These are phyloP conservation scores for Paedocypris micromegethes DNA, from an alignment of 2,797 vertebrate species.

Conservation along the genomic window DNA sequence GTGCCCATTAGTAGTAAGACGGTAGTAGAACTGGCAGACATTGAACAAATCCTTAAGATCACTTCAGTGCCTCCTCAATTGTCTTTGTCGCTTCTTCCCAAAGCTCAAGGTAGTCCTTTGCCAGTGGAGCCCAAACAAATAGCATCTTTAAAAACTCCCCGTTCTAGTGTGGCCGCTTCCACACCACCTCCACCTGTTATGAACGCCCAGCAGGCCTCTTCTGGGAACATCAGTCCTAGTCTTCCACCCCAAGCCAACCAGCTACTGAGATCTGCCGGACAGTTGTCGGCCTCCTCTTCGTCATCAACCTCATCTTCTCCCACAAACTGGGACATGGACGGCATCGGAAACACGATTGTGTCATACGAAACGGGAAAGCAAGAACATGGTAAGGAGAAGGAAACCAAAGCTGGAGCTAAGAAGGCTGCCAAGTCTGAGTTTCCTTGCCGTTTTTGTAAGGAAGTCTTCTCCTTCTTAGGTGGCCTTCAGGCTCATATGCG, in stretches of 20 bases:
- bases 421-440: constrained; percentile 78
- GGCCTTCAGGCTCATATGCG: constrained; percentile 90
- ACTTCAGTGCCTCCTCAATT: constrained; percentile 79
- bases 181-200: constrained; percentile 84
- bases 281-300: constrained; percentile 62
- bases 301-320: constrained; percentile 58
- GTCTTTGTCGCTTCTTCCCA: constrained; percentile 73
- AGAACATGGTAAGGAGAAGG: constrained; percentile 71
- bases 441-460: constrained; percentile 89
- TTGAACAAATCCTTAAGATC: constrained; percentile 96
- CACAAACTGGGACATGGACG: constrained; percentile 54
- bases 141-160: constrained; percentile 84
- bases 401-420: constrained; percentile 65
- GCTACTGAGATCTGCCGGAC: constrained; percentile 71
- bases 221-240: constrained; percentile 87
- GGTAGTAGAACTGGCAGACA: constrained; percentile 84
- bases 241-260: constrained; percentile 77
- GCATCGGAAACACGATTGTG: constrained; percentile 27
- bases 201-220: constrained; percentile 87
- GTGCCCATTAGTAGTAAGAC: constrained; percentile 76
- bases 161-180: constrained; percentile 80
- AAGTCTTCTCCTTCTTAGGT: constrained; percentile 87
- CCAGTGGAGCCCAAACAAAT: constrained; percentile 79
- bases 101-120: constrained; percentile 57
- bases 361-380: constrained; percentile 50